Conservation (phyloP, 2,888 invertebrate genomes). For the Cepaea hortensis region DNA sequence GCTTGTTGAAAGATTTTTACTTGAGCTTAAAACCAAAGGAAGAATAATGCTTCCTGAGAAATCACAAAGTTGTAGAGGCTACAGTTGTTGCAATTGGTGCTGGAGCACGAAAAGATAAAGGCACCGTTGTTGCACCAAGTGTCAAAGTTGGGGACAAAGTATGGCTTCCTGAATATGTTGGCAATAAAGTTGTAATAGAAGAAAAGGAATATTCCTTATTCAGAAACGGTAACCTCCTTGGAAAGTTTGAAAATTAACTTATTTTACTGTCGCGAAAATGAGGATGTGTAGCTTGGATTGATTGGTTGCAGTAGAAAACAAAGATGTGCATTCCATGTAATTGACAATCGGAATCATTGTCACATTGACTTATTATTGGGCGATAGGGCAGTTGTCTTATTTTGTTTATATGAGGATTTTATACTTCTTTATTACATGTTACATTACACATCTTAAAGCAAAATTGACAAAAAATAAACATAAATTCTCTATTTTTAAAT, state of each 20-base stretch:
- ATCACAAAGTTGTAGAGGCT: slow-evolving; percentile 91
- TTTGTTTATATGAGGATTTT: too few species aligned
- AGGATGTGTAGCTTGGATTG: background rate
- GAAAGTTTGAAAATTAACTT: slow-evolving; percentile 81
- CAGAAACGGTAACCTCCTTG: slow-evolving; percentile 95
- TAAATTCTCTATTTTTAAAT: too few species aligned
- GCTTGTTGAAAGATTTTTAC: slow-evolving; percentile 93
- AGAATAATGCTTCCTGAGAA: slow-evolving; percentile 98
- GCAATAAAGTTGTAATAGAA: slow-evolving; percentile 91
- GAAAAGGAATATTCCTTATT: slow-evolving; percentile 95
- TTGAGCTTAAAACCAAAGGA: slow-evolving; percentile 92
- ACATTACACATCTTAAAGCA: too few species aligned
- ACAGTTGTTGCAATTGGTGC: slow-evolving; percentile 96
- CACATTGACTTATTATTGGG: too few species aligned
- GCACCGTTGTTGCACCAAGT: slow-evolving; percentile 86
- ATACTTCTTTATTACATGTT: too few species aligned
- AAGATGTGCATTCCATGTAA: too few species aligned
- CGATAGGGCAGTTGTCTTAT: too few species aligned
- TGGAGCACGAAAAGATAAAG: slow-evolving; percentile 89
- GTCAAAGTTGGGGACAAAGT: slow-evolving; percentile 95
- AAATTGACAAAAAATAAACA: too few species aligned
- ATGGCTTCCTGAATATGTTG: slow-evolving; percentile 97
- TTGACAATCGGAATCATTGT: too few species aligned
- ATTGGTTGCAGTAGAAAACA: too few species aligned
- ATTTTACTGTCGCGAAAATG: background rate